Percentiles rank a stretch among this genome's conserved stretches.
Evolutionary conservation across 2,797 vertebrate species (phyloP).

Genomic region (Chelon auratus): DNA sequence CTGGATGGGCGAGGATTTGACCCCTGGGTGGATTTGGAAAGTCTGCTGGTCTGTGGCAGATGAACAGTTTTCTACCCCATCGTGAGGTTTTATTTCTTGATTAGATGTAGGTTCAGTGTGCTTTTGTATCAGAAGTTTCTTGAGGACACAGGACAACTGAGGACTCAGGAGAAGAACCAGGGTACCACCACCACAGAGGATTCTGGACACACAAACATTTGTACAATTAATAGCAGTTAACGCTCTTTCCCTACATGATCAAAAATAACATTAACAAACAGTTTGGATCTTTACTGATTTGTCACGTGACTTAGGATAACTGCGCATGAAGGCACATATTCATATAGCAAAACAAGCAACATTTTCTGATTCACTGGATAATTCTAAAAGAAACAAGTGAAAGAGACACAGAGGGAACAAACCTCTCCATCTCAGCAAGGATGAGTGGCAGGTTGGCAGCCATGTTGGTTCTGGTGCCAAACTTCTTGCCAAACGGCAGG

Average conservation of each 20-base stretch:
- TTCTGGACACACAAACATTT: slow-evolving; percentile 76
- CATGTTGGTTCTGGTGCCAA: slow-evolving; percentile 84
- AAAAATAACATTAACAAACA: background rate
- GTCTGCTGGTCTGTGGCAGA: slow-evolving; percentile 75
- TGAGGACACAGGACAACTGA: slow-evolving; percentile 81
- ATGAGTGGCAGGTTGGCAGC: slow-evolving; percentile 81
- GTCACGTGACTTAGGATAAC: background rate
- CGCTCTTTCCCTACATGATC: background rate
- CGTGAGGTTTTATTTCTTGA: slow-evolving; percentile 30
- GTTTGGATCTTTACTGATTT: background rate
- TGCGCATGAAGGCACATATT: background rate
- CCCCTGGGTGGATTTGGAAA: slow-evolving; percentile 9
- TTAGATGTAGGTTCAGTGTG: slow-evolving; percentile 21
- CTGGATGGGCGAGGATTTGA: slow-evolving; percentile 13
- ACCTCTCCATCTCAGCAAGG: slow-evolving; percentile 92
- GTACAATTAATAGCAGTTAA: background rate
- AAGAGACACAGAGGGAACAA: slow-evolving; percentile 18
- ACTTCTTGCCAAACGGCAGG: slow-evolving; percentile 95
- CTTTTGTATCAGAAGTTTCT: slow-evolving; percentile 55
- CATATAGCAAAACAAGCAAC: slow-evolving; percentile 7
- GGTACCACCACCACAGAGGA: slow-evolving; percentile 86
- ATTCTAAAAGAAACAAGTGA: slow-evolving; percentile 1
- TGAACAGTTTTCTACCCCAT: slow-evolving; percentile 19
- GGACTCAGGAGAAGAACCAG: slow-evolving; percentile 89
- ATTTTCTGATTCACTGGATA: slow-evolving; percentile 17